A percentile compares a stretch with the other conserved stretches of the same genome.
Evolutionary conservation across 2,797 vertebrate genomes (phyloP).

Genomic region (Apodemus agrarius): DNA sequence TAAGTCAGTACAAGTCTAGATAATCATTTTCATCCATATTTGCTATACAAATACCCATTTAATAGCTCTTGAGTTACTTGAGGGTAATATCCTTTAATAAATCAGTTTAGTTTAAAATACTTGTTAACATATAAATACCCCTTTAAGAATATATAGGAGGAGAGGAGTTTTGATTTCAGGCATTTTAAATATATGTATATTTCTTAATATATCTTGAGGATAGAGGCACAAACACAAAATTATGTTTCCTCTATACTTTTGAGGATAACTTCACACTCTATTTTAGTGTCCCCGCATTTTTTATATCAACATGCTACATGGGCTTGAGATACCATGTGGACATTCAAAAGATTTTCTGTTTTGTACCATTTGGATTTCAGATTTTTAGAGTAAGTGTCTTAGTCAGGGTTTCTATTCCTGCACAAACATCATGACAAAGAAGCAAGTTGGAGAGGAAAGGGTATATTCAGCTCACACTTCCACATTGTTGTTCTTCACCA

Average conservation of each 20-base stretch:
- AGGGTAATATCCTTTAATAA: not conserved
- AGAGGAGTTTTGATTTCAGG: not conserved
- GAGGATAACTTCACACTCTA: not conserved
- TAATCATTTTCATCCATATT: not conserved
- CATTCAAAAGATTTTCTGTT: not conserved
- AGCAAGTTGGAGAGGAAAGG: too few species aligned
- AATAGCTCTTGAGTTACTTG: not conserved
- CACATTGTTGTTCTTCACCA: too few species aligned
- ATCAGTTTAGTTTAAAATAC: not conserved
- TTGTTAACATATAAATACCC: not conserved
- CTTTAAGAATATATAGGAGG: not conserved
- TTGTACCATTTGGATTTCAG: not conserved
- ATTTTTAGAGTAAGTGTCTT: not conserved
- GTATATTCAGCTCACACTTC: too few species aligned
- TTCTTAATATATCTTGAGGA: not conserved
- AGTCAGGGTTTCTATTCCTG: too few species aligned
- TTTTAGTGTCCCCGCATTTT: not conserved
- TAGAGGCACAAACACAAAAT: not conserved
- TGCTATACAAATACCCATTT: not conserved
- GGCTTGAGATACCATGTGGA: not conserved
- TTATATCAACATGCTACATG: not conserved
- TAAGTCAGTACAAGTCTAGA: not conserved
- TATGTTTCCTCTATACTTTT: not conserved
- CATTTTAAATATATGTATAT: not conserved
- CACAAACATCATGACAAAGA: too few species aligned